Percentiles rank a stretch among this genome's conserved stretches.
These are phyloP conservation scores for Cerastis leucographa DNA, from an alignment of 2,888 invertebrate species.

Conservation along the genomic window DNA sequence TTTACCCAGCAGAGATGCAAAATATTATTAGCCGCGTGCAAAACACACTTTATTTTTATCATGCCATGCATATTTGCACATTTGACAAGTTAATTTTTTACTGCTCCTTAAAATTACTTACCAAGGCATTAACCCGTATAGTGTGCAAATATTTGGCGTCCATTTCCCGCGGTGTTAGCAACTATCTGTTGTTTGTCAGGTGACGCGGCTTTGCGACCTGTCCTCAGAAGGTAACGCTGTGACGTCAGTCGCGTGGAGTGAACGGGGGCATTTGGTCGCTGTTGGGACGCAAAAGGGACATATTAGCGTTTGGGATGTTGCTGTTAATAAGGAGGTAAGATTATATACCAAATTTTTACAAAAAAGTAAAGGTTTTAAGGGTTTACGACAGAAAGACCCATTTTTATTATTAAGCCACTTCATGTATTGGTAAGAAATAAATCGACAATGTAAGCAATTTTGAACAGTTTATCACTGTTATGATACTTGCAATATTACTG, in stretches of 20 bases:
- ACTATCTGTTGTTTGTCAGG: conserved; percentile 83
- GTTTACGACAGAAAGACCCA: too few species aligned
- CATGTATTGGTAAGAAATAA: neutral
- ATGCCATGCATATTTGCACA: conserved; percentile 34
- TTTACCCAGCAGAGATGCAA: neutral
- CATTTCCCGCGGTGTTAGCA: conserved; percentile 48
- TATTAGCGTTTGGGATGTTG: conserved; percentile 99
- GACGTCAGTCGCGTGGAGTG: conserved; percentile 99
- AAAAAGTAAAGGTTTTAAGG: neutral
- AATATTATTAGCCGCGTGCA: too few species aligned
- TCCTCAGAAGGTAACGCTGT: conserved; percentile 98
- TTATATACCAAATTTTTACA: neutral
- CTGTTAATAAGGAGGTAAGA: conserved; percentile 95
- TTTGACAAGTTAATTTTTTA: conserved; percentile 30
- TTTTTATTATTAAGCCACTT: neutral
- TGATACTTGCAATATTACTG: conserved; percentile 5
- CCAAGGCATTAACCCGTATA: conserved; percentile 54
- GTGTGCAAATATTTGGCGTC: conserved; percentile 50
- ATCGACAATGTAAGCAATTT: neutral
- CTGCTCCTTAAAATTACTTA: conserved; percentile 44
- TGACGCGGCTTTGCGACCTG: conserved; percentile 98
- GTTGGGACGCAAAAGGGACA: conserved; percentile 99
- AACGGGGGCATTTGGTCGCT: conserved; percentile 98
- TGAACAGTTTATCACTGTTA: neutral
- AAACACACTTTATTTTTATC: neutral